These are phyloP conservation scores for Phymastichus coffea DNA, from an alignment of 1,140 invertebrate genomes.

Conservation along the genomic window DNA sequence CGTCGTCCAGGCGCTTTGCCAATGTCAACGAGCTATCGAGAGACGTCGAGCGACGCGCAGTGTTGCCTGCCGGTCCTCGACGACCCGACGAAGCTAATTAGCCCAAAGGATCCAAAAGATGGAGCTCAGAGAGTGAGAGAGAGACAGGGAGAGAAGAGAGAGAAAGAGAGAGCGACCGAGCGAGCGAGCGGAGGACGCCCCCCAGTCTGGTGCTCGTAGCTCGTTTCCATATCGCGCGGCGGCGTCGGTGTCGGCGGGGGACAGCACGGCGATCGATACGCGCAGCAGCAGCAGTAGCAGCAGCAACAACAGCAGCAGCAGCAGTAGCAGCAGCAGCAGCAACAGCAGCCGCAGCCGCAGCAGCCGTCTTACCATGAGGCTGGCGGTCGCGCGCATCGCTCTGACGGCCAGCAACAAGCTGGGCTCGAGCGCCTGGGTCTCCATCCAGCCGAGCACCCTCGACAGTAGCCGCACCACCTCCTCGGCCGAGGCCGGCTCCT, in stretches of 20 bases:
- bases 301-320: not conserved
- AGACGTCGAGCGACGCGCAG: not conserved
- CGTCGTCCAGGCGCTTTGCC: conserved; percentile 33
- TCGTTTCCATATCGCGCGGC: conserved; percentile 6
- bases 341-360: not conserved
- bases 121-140: not conserved
- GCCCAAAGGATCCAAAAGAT: not conserved
- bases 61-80: conserved; percentile 11
- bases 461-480: conserved; percentile 53
- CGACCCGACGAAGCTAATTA: conserved; percentile 12
- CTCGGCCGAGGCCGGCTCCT: conserved; percentile 41
- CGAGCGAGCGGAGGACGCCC: not conserved
- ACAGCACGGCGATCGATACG: conserved; percentile 35
- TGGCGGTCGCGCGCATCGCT: conserved; percentile 53
- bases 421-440: conserved; percentile 58
- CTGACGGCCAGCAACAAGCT: conserved; percentile 54
- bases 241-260: not conserved
- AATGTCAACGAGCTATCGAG: conserved; percentile 25
- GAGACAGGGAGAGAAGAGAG: not conserved
- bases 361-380: conserved; percentile 46
- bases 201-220: not conserved
- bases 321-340: not conserved
- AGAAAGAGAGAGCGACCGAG: not conserved
- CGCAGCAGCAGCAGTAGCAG: conserved; percentile 19
- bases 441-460: conserved; percentile 58